Percentiles rank a stretch among this genome's conserved stretches.
Conservation (phyloP, 1,140 invertebrate genomes). For the Atta cephalotes region DNA sequence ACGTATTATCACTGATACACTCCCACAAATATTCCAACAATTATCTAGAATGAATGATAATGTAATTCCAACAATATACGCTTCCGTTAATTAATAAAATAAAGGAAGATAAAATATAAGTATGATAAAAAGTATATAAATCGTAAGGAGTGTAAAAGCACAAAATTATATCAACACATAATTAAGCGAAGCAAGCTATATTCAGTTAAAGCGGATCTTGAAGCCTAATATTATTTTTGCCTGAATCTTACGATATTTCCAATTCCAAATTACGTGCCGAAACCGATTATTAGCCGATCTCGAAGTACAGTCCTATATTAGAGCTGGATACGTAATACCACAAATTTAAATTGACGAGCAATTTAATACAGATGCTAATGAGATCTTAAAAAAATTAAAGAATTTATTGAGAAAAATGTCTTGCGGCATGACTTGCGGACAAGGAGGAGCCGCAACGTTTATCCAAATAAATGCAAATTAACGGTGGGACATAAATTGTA, state of each 20-base stretch:
- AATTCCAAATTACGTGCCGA: too few relatives aligned
- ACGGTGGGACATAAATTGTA: conserved; percentile 37
- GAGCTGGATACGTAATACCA: too few relatives aligned
- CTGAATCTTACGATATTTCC: too few relatives aligned
- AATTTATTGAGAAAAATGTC: too few relatives aligned
- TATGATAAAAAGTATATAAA: background rate
- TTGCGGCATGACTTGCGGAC: background rate
- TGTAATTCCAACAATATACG: background rate
- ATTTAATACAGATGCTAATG: too few relatives aligned
- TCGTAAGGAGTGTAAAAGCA: background rate
- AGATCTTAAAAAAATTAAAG: too few relatives aligned
- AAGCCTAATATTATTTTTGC: too few relatives aligned
- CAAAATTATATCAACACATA: background rate
- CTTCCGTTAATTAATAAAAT: background rate
- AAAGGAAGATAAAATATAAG: background rate
- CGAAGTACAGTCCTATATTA: too few relatives aligned
- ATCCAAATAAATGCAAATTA: conserved; percentile 51
- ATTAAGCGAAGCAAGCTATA: too few relatives aligned
- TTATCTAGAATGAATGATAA: background rate
- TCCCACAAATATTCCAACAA: background rate
- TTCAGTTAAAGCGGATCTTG: too few relatives aligned
- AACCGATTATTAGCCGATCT: too few relatives aligned
- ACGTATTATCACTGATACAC: background rate
- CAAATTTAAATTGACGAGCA: too few relatives aligned
- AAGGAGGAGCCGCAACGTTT: background rate